Evolutionary conservation across 2,888 invertebrate genomes (phyloP).

Genomic region (Aricia artaxerxes): DNA sequence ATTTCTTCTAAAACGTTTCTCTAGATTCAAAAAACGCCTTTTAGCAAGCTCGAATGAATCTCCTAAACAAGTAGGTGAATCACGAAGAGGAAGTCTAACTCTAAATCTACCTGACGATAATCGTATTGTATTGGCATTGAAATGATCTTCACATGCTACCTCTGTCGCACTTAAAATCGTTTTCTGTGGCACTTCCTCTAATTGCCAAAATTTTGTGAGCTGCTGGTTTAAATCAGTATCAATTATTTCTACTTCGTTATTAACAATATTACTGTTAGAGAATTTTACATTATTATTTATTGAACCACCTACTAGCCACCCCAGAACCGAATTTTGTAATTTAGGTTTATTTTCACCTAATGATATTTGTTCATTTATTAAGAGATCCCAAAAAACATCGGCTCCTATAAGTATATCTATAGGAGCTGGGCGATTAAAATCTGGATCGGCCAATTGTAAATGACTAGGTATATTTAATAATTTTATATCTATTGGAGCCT

Average conservation of each 20-base stretch:
- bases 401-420: conserved; percentile 39
- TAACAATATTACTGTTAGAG: background rate
- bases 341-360: conserved; percentile 24
- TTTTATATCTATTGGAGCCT: conserved; percentile 23
- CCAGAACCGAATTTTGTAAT: background rate
- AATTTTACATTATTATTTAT: background rate
- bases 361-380: conserved; percentile 30
- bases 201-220: conserved; percentile 29
- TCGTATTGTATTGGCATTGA: conserved; percentile 29
- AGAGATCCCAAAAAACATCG: conserved; percentile 34
- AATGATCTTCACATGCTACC: conserved; percentile 30
- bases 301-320: conserved; percentile 7
- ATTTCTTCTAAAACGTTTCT: too few relatives aligned
- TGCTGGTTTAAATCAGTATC: background rate
- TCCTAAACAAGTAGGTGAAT: conserved; percentile 1
- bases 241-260: background rate
- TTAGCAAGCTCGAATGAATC: too few relatives aligned
- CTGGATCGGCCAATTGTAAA: conserved; percentile 40
- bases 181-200: conserved; percentile 33
- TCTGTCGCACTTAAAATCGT: conserved; percentile 26
- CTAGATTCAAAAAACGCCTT: too few relatives aligned
- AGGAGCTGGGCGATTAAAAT: conserved; percentile 36
- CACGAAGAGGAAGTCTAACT: background rate
- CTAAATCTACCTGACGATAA: conserved; percentile 13
- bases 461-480: conserved; percentile 36